A percentile compares a stretch with the other conserved stretches of the same genome.
phyloP scores from a whole-genome alignment of 2,113 vertebrate species.

The Bubalus kerabau region DNA sequence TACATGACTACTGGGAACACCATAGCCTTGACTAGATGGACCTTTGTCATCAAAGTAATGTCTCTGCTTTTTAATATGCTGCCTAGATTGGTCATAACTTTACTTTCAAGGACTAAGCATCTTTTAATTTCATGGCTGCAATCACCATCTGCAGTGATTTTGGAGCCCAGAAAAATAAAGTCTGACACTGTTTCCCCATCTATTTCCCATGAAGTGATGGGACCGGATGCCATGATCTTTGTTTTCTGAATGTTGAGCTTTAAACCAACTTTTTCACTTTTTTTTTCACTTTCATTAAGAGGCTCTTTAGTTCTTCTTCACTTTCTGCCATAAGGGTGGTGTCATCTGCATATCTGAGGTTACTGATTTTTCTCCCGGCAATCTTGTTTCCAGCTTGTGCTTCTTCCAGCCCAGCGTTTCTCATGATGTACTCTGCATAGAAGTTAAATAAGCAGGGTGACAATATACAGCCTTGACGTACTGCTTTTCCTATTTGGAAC shows the following conservation, averaged over 20 bases:
- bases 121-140: background rate
- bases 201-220: background rate
- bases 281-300: background rate
- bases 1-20: background rate
- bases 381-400: too few relatives aligned
- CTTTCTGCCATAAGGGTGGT: background rate
- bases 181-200: background rate
- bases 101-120: background rate
- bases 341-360: background rate
- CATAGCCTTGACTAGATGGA: background rate
- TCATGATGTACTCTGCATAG: background rate
- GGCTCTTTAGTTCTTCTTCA: background rate
- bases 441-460: background rate
- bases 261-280: background rate
- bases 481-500: background rate
- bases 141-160: background rate
- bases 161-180: background rate
- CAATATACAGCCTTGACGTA: background rate
- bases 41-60: background rate
- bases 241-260: background rate
- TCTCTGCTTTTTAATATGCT: background rate
- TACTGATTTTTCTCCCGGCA: background rate
- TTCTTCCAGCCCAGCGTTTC: too few relatives aligned
- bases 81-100: background rate
- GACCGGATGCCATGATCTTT: fast-evolving